phyloP scores from a whole-genome alignment of 2,797 vertebrate genomes.

The Gymnopithys bicolor region DNA sequence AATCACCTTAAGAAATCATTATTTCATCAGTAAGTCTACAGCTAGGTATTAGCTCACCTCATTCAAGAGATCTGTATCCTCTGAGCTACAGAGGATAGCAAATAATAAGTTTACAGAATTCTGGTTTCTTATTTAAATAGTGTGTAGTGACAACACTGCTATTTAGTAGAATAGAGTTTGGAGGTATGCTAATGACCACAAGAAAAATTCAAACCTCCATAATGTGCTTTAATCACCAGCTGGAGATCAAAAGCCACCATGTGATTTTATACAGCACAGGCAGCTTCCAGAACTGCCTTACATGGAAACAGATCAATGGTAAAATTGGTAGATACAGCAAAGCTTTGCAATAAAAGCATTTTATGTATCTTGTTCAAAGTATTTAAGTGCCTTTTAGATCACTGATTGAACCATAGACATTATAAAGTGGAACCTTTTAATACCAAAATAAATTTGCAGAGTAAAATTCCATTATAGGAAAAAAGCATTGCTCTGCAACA shows the following conservation, averaged over 20 bases:
- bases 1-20: slow-evolving; percentile 8
- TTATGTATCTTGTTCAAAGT: slow-evolving; percentile 83
- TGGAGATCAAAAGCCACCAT: slow-evolving; percentile 68
- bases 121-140: slow-evolving; percentile 54
- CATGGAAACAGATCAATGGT: slow-evolving; percentile 78
- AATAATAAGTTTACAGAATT: slow-evolving; percentile 49
- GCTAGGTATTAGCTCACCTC: neutral
- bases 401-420: slow-evolving; percentile 81
- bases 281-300: slow-evolving; percentile 75
- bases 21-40: neutral
- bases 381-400: slow-evolving; percentile 85
- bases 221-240: slow-evolving; percentile 58
- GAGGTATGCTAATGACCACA: slow-evolving; percentile 55
- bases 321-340: slow-evolving; percentile 78
- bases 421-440: slow-evolving; percentile 84
- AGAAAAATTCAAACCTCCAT: slow-evolving; percentile 57
- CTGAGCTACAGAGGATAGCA: neutral
- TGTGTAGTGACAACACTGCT: slow-evolving; percentile 11
- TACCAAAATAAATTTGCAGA: slow-evolving; percentile 81
- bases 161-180: slow-evolving; percentile 52
- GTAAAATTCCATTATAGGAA: slow-evolving; percentile 81
- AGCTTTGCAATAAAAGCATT: slow-evolving; percentile 80
- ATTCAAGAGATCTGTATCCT: neutral
- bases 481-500: slow-evolving; percentile 74
- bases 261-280: slow-evolving; percentile 65